Base-by-base conservation (phyloP, 2,888 invertebrate genomes). In the Halictus ligatus region DNA sequence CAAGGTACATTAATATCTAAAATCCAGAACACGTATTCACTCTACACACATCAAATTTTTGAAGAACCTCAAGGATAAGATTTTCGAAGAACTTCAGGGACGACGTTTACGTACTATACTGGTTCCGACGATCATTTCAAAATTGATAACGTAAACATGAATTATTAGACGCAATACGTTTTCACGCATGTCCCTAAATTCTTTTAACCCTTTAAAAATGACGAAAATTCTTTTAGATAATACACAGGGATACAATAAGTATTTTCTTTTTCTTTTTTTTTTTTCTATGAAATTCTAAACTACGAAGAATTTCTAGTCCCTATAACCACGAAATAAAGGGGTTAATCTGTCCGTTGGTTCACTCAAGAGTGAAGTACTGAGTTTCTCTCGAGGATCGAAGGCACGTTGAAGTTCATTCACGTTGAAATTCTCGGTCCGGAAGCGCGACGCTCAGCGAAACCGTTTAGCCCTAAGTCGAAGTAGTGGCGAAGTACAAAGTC, bases 11-110 rank as follows among this genome's bases (percentile, higher is more conserved):
- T 29, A n/a, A n/a, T n/a, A n/a, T 13, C 15, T n/a, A 58, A 18
- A 48, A 18, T 64, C 21, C 25, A 21, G 13, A 21, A 76, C 25
- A 46, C n/a, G 29, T 64, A 48, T 76, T 64, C 76, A 48, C 76
- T 29, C 64, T 76, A 67, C 64, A 0, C 64, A 15, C 64, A 64
- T 2, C 2, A 64, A 64, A 15, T 15, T 64, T 15, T 29, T 15
- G 1, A 15, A 13, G 13, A 25, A 25, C 54, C 4, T 35, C 35
- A 5, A 35, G 35, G 5, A 35, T 35, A 35, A 35, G 0, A 7
- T 15, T 64, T 15, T 29, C 6, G 0, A 15, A 25, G 13, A 25
- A 25, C 54, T 5, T 25, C n/a, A 58, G n/a, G 7, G 1, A 58
- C 10, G n/a, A 58, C n/a, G 7, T 58, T 58, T 12, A 58, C 10